These are phyloP conservation scores for Lytechinus variegatus DNA, from an alignment of 35 echinoderm and acorn worm genomes.

Conservation along the genomic window DNA sequence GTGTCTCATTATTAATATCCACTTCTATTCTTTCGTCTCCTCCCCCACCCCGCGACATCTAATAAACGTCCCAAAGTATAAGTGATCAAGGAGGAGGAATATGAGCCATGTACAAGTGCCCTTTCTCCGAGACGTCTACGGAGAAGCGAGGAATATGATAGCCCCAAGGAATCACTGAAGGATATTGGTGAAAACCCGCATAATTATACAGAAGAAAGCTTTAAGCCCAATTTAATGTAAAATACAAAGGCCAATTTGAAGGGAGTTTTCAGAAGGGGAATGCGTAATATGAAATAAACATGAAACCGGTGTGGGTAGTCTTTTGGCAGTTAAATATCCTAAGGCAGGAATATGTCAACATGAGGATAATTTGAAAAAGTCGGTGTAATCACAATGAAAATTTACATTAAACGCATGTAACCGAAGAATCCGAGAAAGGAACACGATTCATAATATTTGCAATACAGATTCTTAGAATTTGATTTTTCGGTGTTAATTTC, in stretches of 20 bases:
- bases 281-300: too few species aligned
- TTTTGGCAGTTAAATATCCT: too few species aligned
- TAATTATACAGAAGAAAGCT: neutral
- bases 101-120: neutral
- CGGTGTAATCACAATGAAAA: neutral
- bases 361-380: neutral
- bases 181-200: neutral
- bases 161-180: neutral
- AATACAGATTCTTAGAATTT: neutral
- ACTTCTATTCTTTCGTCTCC: neutral
- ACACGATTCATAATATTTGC: neutral
- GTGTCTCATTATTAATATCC: neutral
- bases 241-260: neutral
- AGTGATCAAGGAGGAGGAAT: neutral
- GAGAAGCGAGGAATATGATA: neutral
- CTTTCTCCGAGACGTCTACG: neutral
- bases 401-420: neutral
- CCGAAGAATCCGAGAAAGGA: neutral
- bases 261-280: neutral
- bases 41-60: neutral
- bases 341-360: too few species aligned
- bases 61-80: neutral
- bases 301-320: too few species aligned
- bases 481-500: too few species aligned
- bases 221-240: neutral